Evolutionary conservation across 2,888 invertebrate genomes (phyloP).

Genomic region (Brenthis daphne): DNA sequence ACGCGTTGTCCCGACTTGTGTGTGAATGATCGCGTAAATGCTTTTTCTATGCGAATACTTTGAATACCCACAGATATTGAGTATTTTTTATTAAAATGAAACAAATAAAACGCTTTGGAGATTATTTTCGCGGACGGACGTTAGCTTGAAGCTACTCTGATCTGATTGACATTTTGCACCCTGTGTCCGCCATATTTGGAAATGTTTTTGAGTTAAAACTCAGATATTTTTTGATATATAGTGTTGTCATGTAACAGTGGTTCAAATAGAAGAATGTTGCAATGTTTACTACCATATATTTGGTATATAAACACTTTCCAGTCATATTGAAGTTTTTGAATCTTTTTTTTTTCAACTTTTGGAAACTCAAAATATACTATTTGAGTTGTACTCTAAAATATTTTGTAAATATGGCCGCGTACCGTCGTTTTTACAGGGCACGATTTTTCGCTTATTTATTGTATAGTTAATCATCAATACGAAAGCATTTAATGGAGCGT

Average conservation of each 20-base stretch:
- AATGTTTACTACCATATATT: conserved; percentile 1
- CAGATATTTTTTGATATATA: conserved; percentile 5
- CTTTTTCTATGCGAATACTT: conserved; percentile 43
- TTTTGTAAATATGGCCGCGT: conserved; percentile 7
- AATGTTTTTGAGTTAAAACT: conserved; percentile 7
- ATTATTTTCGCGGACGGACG: conserved; percentile 19
- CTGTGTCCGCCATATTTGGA: conserved; percentile 15
- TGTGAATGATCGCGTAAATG: conserved; percentile 39
- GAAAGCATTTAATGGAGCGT: conserved; percentile 61
- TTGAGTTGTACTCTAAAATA: background rate
- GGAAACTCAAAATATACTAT: background rate
- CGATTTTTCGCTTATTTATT: conserved; percentile 38
- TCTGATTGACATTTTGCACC: conserved; percentile 26
- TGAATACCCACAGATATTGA: background rate
- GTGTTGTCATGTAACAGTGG: conserved; percentile 9
- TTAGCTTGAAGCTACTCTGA: conserved; percentile 15
- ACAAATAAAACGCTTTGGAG: conserved; percentile 10
- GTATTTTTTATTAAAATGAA: conserved; percentile 1
- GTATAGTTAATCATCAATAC: conserved; percentile 38
- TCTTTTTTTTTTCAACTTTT: no score
- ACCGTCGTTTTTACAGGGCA: conserved; percentile 19
- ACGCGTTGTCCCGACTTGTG: conserved; percentile 29
- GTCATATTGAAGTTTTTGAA: no score
- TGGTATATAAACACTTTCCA: background rate
- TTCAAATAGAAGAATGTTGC: background rate